Base-by-base conservation (phyloP, 1,140 invertebrate species). In the Drosophila nikananu region DNA sequence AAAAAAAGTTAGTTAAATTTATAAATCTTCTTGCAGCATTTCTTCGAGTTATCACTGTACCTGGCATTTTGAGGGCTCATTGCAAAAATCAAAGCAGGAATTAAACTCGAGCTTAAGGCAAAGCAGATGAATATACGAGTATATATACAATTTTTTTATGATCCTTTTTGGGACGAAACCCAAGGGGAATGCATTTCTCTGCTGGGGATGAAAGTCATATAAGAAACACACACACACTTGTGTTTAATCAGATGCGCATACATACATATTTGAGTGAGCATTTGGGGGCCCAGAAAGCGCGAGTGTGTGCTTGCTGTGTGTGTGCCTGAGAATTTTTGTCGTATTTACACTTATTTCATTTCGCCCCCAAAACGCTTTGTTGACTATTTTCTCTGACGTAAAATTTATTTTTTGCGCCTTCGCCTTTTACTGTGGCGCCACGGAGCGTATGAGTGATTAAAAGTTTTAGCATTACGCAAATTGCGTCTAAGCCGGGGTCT, bases 221-320 rank as follows among this genome's bases (percentile, higher is more conserved):
- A 73, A 70, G 73, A 49, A 55, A 67, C 23, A 60, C 76, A 76
- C 66, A 32, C 32, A 71, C 61, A 83, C 83, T 83, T 71, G 64
- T 83, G 66, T 83, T 87, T 87, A 87, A 87, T 87, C 83, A 87
- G 83, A 87, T 87, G 83, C 84, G 84, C 84, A 87, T 81, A 83
- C 78, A 87, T 81, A 89, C 73, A 83, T 83, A 83, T 87, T 81
- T 89, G 70, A 89, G 84, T 83, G 73, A 67, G 83, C 83, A 79
- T 86, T 77, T 32, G 13, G 51, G 27, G 46, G 46, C 8, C 23
- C 46, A 4, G 46, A 9, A 19, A 17, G n/a, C 35, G 49, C 32
- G 23, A 12, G 10, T 39, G 55, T 44, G 52, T 49, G 35, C 15
- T 37, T 30, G 41, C n/a, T 2, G 19, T 51, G 44, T 58, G 62